Evolutionary conservation across 2,113 vertebrate species (phyloP).

Genomic region (Xiphorhynchus elegans): DNA sequence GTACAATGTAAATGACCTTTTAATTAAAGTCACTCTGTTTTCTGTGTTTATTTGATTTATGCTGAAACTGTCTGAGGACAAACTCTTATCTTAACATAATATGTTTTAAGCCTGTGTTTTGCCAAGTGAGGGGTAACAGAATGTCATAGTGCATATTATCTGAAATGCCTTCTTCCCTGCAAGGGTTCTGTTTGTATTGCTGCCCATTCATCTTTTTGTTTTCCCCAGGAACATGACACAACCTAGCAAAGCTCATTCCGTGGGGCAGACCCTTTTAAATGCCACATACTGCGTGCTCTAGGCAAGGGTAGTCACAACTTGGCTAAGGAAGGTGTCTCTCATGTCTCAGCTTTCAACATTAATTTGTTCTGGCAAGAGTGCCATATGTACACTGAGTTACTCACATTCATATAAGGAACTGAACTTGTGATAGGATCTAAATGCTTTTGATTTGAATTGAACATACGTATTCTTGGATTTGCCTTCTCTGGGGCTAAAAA

Average conservation of each 20-base stretch:
- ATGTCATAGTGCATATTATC: neutral
- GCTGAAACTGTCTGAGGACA: neutral
- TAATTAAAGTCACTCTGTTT: slow-evolving; percentile 1
- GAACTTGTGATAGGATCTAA: slow-evolving; percentile 19
- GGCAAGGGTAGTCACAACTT: neutral
- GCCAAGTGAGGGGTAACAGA: neutral
- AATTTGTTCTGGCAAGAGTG: slow-evolving; percentile 33
- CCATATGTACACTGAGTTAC: neutral
- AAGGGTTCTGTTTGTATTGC: neutral
- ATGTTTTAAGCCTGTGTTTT: slow-evolving; percentile 6
- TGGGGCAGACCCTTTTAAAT: neutral
- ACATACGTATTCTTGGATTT: neutral
- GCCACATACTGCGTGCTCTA: neutral
- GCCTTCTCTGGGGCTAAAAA: neutral
- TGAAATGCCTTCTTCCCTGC: neutral
- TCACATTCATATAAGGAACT: slow-evolving; percentile 2
- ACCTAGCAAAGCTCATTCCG: neutral
- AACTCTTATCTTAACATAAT: neutral
- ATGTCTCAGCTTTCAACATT: slow-evolving; percentile 10
- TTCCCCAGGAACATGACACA: neutral
- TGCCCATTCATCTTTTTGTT: neutral
- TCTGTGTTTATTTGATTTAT: neutral
- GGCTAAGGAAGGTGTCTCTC: slow-evolving; percentile 2
- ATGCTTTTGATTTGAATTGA: neutral
- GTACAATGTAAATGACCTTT: slow-evolving; percentile 12